These are phyloP conservation scores for Orthosia cruda DNA, from an alignment of 2,888 invertebrate genomes.

Conservation along the genomic window DNA sequence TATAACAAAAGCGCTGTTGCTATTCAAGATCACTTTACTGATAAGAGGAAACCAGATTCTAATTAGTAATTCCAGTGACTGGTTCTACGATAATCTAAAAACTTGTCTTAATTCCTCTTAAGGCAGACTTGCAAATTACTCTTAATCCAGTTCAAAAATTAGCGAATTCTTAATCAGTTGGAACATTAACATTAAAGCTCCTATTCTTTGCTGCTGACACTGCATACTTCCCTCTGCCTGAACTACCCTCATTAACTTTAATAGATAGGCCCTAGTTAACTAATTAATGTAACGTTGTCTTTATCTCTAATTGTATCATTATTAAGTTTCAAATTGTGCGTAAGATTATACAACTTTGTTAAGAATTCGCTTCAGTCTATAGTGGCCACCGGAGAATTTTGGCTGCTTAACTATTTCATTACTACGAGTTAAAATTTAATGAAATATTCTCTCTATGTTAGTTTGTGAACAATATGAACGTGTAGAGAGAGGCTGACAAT, in stretches of 20 bases:
- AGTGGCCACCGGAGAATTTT: constrained; percentile 55
- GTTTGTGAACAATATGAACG: constrained; percentile 37
- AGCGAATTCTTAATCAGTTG: constrained; percentile 50
- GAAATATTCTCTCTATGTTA: constrained; percentile 33
- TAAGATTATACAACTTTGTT: constrained; percentile 64
- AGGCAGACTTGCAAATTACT: constrained; percentile 49
- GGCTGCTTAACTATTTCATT: constrained; percentile 59
- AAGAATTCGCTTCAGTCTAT: constrained; percentile 56
- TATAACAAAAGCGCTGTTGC: no score
- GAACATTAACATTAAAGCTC: constrained; percentile 44
- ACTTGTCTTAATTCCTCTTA: constrained; percentile 42
- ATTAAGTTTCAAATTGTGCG: constrained; percentile 68
- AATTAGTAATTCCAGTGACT: constrained; percentile 11
- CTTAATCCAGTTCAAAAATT: constrained; percentile 37
- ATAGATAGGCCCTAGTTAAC: constrained; percentile 62
- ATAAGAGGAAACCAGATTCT: neutral
- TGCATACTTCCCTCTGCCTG: constrained; percentile 49
- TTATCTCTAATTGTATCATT: constrained; percentile 71
- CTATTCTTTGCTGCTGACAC: constrained; percentile 61
- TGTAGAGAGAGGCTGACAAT: constrained; percentile 21
- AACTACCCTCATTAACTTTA: constrained; percentile 60
- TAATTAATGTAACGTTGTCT: constrained; percentile 67
- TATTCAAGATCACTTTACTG: neutral
- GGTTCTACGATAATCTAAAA: constrained; percentile 16
- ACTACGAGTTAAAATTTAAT: constrained; percentile 49